phyloP scores from a whole-genome alignment of 1,140 invertebrate genomes.

The Diachasmimorpha longicaudata region DNA sequence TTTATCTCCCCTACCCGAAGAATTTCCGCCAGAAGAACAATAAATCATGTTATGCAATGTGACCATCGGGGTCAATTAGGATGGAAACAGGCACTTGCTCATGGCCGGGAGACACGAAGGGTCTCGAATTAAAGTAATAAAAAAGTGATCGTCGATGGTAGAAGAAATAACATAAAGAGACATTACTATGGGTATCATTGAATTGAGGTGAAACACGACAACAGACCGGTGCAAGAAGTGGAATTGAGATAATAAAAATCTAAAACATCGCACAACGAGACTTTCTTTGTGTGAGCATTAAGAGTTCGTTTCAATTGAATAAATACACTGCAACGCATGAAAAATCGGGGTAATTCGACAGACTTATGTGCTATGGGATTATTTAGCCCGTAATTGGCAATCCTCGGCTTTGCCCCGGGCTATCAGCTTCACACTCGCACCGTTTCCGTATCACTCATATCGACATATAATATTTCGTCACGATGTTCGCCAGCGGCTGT shows the following conservation, averaged over 20 bases:
- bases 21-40: not conserved
- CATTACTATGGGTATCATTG: not conserved
- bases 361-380: no score
- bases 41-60: not conserved
- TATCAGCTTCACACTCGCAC: no score
- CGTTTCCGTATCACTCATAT: no score
- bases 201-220: conserved; percentile 7
- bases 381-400: no score
- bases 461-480: no score
- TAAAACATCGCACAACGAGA: not conserved
- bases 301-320: no score
- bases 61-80: not conserved
- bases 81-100: not conserved
- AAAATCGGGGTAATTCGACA: no score
- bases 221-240: not conserved
- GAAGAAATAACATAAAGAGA: not conserved
- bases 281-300: not conserved
- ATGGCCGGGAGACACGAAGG: not conserved
- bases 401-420: no score
- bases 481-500: no score
- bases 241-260: not conserved
- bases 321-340: no score
- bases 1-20: not conserved
- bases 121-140: not conserved
- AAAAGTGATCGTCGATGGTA: not conserved